Percentiles rank a stretch among this genome's conserved stretches.
These are phyloP conservation scores for Heliothis peltigera DNA, from an alignment of 2,888 invertebrate species.

Conservation along the genomic window DNA sequence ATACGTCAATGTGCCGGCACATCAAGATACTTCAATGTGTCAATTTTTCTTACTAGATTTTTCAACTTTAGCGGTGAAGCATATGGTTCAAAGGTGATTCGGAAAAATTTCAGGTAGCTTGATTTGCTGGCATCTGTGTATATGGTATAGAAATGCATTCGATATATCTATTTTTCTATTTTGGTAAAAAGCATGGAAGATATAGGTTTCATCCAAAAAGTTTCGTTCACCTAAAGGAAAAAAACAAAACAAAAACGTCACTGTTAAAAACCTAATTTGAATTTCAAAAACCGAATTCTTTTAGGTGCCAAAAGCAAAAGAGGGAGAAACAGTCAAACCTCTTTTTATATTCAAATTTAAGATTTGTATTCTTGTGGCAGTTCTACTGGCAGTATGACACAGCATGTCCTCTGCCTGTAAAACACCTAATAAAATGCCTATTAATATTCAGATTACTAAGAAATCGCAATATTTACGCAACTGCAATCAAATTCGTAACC, in stretches of 20 bases:
- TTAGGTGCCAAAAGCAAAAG: slow-evolving; percentile 24
- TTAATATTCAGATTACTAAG: slow-evolving; percentile 51
- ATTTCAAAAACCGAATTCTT: slow-evolving; percentile 20
- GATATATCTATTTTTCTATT: background rate
- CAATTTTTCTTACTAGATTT: too few relatives aligned
- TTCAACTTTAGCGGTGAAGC: too few relatives aligned
- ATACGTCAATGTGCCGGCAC: too few relatives aligned
- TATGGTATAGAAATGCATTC: too few relatives aligned
- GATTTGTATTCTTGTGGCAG: slow-evolving; percentile 39
- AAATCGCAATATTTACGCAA: slow-evolving; percentile 50
- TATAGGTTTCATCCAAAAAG: background rate
- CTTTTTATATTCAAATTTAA: slow-evolving; percentile 22
- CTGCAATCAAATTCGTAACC: slow-evolving; percentile 44
- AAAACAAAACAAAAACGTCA: background rate
- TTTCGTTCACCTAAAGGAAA: background rate
- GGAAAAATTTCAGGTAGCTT: too few relatives aligned
- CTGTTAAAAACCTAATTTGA: slow-evolving; percentile 7
- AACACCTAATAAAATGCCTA: slow-evolving; percentile 49
- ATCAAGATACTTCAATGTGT: too few relatives aligned
- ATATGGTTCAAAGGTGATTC: too few relatives aligned
- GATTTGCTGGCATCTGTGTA: too few relatives aligned
- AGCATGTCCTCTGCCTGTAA: slow-evolving; percentile 38
- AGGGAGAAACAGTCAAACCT: slow-evolving; percentile 4
- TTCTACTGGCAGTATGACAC: background rate
- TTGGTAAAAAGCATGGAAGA: too few relatives aligned